These are phyloP conservation scores for Sphaerodactylus townsendi DNA, from an alignment of 2,113 vertebrate species.

Conservation along the genomic window DNA sequence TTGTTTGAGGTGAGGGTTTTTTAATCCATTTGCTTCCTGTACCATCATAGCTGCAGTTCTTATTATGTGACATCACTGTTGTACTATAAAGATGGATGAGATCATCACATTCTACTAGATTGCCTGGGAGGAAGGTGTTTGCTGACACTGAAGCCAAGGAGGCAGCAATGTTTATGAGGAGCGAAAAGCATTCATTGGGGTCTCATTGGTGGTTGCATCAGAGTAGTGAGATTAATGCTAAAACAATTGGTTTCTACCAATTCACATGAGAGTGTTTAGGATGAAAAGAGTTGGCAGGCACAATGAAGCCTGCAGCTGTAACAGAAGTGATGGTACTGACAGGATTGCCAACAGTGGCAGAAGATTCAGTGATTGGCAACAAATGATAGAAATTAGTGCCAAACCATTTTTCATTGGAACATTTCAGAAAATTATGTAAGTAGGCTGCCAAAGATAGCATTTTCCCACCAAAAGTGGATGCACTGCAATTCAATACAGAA, in stretches of 20 bases:
- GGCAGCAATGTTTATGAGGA: not conserved
- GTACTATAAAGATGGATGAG: not conserved
- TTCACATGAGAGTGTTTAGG: not conserved
- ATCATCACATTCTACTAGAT: not conserved
- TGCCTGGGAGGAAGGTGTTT: not conserved
- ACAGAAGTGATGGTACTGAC: not conserved
- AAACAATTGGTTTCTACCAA: not conserved
- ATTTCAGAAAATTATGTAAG: not conserved
- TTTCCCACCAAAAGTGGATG: not conserved
- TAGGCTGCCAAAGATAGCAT: conserved; percentile 1
- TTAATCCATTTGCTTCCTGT: not conserved
- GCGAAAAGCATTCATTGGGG: not conserved
- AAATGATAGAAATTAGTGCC: not conserved
- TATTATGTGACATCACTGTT: not conserved
- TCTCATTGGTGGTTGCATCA: not conserved
- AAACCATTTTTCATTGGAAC: not conserved
- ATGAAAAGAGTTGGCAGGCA: not conserved
- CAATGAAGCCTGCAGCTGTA: not conserved
- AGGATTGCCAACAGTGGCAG: not conserved
- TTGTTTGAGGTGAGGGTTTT: no score
- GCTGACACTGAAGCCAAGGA: not conserved
- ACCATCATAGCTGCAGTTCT: not conserved
- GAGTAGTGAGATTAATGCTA: not conserved
- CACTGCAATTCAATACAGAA: not conserved
- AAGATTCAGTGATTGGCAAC: not conserved